Conservation (phyloP, 1,140 invertebrate species). For the Ceratoteleas bidentatus region DNA sequence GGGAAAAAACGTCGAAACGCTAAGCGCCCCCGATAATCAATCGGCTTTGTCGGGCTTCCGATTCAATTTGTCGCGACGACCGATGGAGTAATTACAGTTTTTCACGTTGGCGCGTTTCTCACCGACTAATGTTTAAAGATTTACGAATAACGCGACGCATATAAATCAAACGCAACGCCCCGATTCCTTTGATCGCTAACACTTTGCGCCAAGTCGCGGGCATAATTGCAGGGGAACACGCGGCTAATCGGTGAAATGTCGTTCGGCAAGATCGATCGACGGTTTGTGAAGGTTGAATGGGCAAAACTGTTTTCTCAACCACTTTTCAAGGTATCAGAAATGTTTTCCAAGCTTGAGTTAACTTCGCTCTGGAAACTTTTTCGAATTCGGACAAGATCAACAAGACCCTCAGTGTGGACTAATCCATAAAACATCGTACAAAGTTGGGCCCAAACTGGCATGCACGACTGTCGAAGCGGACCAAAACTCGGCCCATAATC, state of each 20-base stretch:
- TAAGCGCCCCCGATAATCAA: conserved; percentile 51
- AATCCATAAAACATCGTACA: conserved; percentile 71
- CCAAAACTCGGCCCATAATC: conserved; percentile 73
- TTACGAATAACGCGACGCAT: background rate
- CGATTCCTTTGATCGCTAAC: conserved; percentile 1
- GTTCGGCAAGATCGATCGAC: no score
- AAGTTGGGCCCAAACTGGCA: conserved; percentile 63
- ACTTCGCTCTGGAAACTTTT: no score
- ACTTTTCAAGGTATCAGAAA: no score
- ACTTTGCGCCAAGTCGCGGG: conserved; percentile 9
- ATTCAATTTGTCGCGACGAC: conserved; percentile 43
- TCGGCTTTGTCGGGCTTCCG: conserved; percentile 27
- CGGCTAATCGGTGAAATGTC: no score
- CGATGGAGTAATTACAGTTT: conserved; percentile 39
- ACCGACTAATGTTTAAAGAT: conserved; percentile 19
- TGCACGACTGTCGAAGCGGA: conserved; percentile 35
- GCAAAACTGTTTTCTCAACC: no score
- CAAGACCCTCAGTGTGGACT: conserved; percentile 40
- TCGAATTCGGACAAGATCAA: no score
- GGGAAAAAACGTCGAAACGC: conserved; percentile 2
- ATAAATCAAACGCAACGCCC: background rate
- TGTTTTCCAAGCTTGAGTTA: no score
- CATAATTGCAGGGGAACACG: no score
- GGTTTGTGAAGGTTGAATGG: no score
- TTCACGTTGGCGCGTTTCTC: conserved; percentile 23